Base-by-base conservation (phyloP, 2,797 vertebrate species). In the Sciaenops ocellatus region DNA sequence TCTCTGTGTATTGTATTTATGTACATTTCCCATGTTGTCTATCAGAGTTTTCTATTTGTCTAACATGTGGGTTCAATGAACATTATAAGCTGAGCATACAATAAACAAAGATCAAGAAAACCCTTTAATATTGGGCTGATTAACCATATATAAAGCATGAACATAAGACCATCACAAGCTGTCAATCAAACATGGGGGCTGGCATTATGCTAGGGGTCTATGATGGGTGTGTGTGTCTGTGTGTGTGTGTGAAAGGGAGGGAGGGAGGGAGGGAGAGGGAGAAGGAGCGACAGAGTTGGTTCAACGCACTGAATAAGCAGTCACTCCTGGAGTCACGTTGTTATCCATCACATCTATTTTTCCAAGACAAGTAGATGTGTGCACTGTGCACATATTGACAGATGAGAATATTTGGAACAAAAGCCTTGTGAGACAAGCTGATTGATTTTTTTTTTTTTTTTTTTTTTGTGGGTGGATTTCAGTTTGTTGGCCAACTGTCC, bases 361-460 rank as follows among this genome's bases (percentile, higher is more conserved):
- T 51, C 51, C 71, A 52, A 54, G 71, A 78, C 71, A 73, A 67
- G 24, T 73, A 59, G 30, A 78, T 81, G 82, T 78, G 76, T 77
- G 65, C 68, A 60, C 46, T 54, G 77, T 46, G 79, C 74, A 70
- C 59, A 78, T 48, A 87, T 62, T 82, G 78, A 82, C 90, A 85
- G 68, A 91, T 90, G 86, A 83, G 42, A 83, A 79, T 65, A 86
- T 85, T 72, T 78, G 50, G 57, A 85, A 50, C 68, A 22, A 72
- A 66, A 81, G 30, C 61, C 60, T 64, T 62, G 48, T 85, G 78
- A 89, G 73, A 91, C 66, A 55, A 84, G 62, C 82, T 78, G 78
- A 65, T 64, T 82, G 64, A 77, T 84, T 76, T 51, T 38, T 9
- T 9, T 38, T 38, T 2, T 38, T 8, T 34, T 41, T 80, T 76